A percentile compares a stretch with the other conserved stretches of the same genome.
phyloP scores from a whole-genome alignment of 1,140 invertebrate species.

The Pogonomyrmex barbatus region DNA sequence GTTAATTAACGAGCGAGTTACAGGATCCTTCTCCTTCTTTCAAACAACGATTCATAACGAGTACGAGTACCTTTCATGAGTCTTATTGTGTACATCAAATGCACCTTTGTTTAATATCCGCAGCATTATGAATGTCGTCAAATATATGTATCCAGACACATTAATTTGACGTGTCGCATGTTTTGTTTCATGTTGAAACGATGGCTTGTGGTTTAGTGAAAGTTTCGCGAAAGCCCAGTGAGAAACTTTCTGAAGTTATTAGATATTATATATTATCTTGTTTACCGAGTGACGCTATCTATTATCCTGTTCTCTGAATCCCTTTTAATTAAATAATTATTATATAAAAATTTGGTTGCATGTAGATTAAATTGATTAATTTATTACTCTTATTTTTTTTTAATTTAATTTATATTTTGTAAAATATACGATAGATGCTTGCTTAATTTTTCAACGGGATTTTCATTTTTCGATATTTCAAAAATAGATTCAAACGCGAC shows the following conservation, averaged over 20 bases:
- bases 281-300: too few relatives aligned
- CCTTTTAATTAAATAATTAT: too few relatives aligned
- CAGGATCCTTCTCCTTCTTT: slow-evolving; percentile 13
- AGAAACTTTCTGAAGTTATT: not conserved
- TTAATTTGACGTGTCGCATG: slow-evolving; percentile 41
- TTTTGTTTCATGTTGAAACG: slow-evolving; percentile 13
- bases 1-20: slow-evolving; percentile 63
- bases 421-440: not conserved
- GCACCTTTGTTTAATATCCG: slow-evolving; percentile 42
- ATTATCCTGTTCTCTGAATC: too few relatives aligned
- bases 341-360: too few relatives aligned
- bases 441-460: not conserved
- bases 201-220: not conserved
- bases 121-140: slow-evolving; percentile 20
- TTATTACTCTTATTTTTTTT: not conserved
- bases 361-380: not conserved
- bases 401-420: not conserved
- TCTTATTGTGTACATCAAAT: slow-evolving; percentile 39
- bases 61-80: not conserved
- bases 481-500: not conserved
- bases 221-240: not conserved
- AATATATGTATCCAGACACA: slow-evolving; percentile 16
- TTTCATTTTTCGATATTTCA: not conserved
- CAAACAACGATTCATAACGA: slow-evolving; percentile 26
- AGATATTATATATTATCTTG: too few relatives aligned